These are phyloP conservation scores for Drosophila anomalata DNA, from an alignment of 2,888 invertebrate genomes.

Conservation along the genomic window DNA sequence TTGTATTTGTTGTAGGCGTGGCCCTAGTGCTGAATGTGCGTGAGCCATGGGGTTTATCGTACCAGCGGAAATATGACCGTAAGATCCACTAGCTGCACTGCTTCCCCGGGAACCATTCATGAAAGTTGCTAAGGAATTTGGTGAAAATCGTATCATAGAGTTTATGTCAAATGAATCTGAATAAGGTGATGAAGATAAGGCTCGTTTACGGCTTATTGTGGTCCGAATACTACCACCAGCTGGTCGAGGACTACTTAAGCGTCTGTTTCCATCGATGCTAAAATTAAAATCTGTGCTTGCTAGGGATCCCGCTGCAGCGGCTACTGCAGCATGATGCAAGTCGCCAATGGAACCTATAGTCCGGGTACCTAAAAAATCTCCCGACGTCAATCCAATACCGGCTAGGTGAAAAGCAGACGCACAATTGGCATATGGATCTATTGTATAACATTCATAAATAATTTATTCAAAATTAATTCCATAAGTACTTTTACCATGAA, in stretches of 20 bases:
- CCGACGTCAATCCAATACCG: slow-evolving; percentile 86
- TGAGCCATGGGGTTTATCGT: slow-evolving; percentile 93
- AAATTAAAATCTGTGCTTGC: slow-evolving; percentile 95
- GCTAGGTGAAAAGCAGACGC: slow-evolving; percentile 82
- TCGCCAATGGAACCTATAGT: slow-evolving; percentile 83
- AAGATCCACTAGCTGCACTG: slow-evolving; percentile 94
- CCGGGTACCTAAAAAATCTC: slow-evolving; percentile 86
- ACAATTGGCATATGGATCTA: slow-evolving; percentile 79
- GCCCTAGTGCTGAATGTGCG: slow-evolving; percentile 85
- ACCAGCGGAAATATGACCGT: slow-evolving; percentile 97
- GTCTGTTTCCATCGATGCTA: slow-evolving; percentile 91
- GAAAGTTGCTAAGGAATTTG: slow-evolving; percentile 93
- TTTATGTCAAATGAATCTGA: slow-evolving; percentile 98
- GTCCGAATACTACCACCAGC: slow-evolving; percentile 85
- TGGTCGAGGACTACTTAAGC: slow-evolving; percentile 89
- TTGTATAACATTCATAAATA: background rate
- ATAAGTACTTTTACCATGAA: slow-evolving; percentile 86
- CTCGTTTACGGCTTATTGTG: slow-evolving; percentile 93
- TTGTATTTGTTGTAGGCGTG: slow-evolving; percentile 90
- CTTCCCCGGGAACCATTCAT: slow-evolving; percentile 92
- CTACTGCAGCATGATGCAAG: slow-evolving; percentile 85
- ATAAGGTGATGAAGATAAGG: slow-evolving; percentile 96
- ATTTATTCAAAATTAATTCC: background rate
- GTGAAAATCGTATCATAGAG: slow-evolving; percentile 97
- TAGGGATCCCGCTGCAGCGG: slow-evolving; percentile 86